A percentile compares a stretch with the other conserved stretches of the same genome.
Evolutionary conservation across 1,140 invertebrate species (phyloP).

Genomic region (Drosophila kepulauana): DNA sequence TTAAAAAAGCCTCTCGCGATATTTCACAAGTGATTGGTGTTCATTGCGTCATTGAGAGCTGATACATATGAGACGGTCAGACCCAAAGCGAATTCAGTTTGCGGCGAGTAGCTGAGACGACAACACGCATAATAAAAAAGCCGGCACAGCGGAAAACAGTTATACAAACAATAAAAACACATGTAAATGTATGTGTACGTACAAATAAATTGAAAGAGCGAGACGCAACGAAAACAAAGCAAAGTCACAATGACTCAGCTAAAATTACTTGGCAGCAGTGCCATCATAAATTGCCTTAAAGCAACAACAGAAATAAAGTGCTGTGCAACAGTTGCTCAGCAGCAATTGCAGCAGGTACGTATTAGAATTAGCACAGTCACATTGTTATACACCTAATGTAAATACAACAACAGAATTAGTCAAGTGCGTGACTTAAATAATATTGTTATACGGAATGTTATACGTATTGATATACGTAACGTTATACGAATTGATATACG

Average conservation of each 20-base stretch:
- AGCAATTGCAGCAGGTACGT: constrained; percentile 20
- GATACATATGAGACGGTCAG: constrained; percentile 24
- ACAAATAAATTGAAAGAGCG: background rate
- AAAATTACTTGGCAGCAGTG: constrained; percentile 9
- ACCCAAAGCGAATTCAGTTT: constrained; percentile 35
- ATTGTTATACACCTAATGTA: no score
- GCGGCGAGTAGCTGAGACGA: constrained; percentile 19
- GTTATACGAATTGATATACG: no score
- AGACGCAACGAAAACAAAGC: constrained; percentile 25
- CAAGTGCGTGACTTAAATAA: no score
- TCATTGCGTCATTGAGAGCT: background rate
- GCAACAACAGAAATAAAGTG: constrained; percentile 10
- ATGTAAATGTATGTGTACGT: background rate
- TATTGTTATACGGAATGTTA: no score
- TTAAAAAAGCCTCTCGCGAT: background rate
- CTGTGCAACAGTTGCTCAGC: background rate
- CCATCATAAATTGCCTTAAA: constrained; percentile 20
- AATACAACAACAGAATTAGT: no score
- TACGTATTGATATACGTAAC: no score
- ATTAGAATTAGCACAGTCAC: background rate
- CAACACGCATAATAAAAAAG: background rate
- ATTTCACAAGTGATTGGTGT: constrained; percentile 18
- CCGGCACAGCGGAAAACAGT: background rate
- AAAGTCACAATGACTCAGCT: constrained; percentile 33
- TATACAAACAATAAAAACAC: background rate